A percentile compares a stretch with the other conserved stretches of the same genome.
These are phyloP conservation scores for Mythimna vitellina DNA, from an alignment of 2,888 invertebrate species.

Conservation along the genomic window DNA sequence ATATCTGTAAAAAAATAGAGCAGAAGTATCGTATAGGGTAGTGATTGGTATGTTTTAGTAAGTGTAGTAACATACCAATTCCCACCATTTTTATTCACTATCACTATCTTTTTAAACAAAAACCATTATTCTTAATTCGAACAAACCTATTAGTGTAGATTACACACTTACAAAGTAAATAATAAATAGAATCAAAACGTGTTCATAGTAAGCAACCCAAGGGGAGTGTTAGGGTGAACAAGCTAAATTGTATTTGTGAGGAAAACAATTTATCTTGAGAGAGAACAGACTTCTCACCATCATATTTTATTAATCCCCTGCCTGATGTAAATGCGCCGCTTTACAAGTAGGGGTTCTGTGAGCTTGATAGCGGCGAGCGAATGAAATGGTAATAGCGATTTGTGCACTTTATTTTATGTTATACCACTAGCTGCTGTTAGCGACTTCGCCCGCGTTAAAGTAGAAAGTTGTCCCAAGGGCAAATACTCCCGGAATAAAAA, in stretches of 20 bases:
- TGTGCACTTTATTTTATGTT: too few species aligned
- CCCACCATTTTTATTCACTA: too few species aligned
- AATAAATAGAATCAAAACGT: conserved; percentile 52
- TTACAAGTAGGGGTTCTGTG: conserved; percentile 17
- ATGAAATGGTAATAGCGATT: background rate
- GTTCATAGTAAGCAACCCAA: conserved; percentile 43
- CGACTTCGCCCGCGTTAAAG: too few species aligned
- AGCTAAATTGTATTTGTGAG: conserved; percentile 54
- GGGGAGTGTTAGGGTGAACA: conserved; percentile 34
- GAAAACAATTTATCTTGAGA: conserved; percentile 50
- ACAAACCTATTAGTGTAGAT: conserved; percentile 14
- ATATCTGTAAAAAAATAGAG: too few species aligned
- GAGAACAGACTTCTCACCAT: conserved; percentile 52
- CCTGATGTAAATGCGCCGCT: conserved; percentile 52
- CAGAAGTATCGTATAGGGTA: too few species aligned
- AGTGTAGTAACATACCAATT: too few species aligned
- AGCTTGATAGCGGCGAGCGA: conserved; percentile 13
- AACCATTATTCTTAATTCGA: background rate
- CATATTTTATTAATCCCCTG: conserved; percentile 65
- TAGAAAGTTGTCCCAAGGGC: too few species aligned
- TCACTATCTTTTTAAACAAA: background rate
- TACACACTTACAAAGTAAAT: conserved; percentile 37
- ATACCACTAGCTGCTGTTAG: too few species aligned
- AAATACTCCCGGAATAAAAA: too few species aligned
- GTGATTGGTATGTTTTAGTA: too few species aligned